Percentiles rank a stretch among this genome's conserved stretches.
phyloP scores from a whole-genome alignment of 2,113 vertebrate species.

The Nesoenas mayeri region DNA sequence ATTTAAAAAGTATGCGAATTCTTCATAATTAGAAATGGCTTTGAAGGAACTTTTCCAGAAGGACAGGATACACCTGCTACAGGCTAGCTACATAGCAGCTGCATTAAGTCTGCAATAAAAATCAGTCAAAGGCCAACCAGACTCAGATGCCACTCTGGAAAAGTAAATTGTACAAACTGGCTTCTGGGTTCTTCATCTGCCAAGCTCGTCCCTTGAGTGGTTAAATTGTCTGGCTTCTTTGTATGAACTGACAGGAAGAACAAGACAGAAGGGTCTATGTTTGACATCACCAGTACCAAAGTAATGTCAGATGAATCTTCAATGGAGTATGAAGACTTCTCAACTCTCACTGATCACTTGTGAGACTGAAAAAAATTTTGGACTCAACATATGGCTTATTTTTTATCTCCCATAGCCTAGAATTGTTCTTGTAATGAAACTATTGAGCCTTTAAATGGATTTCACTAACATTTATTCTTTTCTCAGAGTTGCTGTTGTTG shows the following conservation, averaged over 20 bases:
- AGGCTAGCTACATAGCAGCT: background rate
- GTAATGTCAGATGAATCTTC: slow-evolving; percentile 5
- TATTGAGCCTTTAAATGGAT: background rate
- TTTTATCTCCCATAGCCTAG: background rate
- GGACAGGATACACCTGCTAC: background rate
- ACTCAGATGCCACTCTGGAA: background rate
- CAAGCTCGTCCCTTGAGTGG: background rate
- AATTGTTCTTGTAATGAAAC: background rate
- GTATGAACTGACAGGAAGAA: slow-evolving; percentile 11
- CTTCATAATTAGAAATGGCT: background rate
- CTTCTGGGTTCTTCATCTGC: slow-evolving; percentile 24
- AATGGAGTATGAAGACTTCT: background rate
- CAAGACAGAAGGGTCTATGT: background rate
- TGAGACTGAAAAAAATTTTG: background rate
- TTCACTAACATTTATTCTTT: background rate
- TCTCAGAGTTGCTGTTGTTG: background rate
- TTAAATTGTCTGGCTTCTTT: slow-evolving; percentile 10
- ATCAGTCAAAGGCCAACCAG: background rate
- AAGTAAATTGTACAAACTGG: background rate
- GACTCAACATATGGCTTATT: background rate
- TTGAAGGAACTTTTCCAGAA: background rate
- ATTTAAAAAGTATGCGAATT: background rate
- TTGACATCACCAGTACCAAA: slow-evolving; percentile 4
- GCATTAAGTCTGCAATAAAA: background rate
- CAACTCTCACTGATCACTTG: background rate